phyloP scores from a whole-genome alignment of 2,113 vertebrate species.

The Oreochromis niloticus region DNA sequence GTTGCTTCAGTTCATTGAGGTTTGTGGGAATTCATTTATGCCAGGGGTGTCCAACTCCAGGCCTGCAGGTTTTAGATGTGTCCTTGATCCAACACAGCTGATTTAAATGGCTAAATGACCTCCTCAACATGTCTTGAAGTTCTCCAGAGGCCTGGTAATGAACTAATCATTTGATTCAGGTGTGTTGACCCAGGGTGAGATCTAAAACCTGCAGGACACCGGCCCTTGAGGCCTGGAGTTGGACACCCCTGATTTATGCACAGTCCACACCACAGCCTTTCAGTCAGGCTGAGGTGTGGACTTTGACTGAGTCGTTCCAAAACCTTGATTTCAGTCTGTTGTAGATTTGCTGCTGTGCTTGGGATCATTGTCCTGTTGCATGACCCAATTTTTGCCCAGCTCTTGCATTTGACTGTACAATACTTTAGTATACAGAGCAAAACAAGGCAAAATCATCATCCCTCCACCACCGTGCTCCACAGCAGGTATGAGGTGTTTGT shows the following conservation, averaged over 20 bases:
- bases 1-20: background rate
- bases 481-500: background rate
- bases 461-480: background rate
- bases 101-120: background rate
- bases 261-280: background rate
- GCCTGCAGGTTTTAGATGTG: background rate
- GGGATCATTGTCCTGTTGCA: background rate
- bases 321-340: background rate
- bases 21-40: background rate
- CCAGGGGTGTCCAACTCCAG: background rate
- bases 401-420: too few relatives aligned
- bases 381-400: background rate
- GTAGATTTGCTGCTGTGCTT: background rate
- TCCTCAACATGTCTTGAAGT: background rate
- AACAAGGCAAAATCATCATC: background rate
- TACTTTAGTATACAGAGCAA: background rate
- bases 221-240: background rate
- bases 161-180: background rate
- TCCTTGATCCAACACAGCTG: background rate
- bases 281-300: background rate
- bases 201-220: background rate
- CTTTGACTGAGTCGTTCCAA: background rate
- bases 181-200: background rate
- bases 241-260: background rate
- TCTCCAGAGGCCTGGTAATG: background rate